These are phyloP conservation scores for Clitarchus hookeri DNA, from an alignment of 2,888 invertebrate genomes.

Conservation along the genomic window DNA sequence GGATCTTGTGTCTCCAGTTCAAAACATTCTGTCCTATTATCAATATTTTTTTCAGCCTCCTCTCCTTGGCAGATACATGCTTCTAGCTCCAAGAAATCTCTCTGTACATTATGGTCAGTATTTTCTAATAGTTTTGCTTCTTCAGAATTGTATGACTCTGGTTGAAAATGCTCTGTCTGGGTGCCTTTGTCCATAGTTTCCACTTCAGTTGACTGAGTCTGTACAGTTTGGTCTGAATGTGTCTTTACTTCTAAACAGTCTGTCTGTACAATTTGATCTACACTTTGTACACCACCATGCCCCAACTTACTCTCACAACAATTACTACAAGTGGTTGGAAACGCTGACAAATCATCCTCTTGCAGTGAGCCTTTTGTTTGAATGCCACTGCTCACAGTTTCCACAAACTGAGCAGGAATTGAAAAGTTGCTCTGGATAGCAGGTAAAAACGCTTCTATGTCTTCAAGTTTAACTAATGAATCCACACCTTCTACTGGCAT, in stretches of 20 bases:
- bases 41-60: neutral
- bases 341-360: neutral
- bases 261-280: too few relatives aligned
- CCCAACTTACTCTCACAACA: too few relatives aligned
- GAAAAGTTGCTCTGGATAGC: neutral
- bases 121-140: neutral
- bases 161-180: neutral
- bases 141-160: neutral
- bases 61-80: neutral
- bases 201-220: neutral
- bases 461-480: neutral
- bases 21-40: neutral
- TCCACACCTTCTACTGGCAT: neutral
- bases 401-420: neutral
- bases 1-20: too few relatives aligned
- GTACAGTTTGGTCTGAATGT: neutral
- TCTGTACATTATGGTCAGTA: neutral
- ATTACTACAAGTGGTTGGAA: neutral
- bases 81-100: neutral
- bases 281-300: too few relatives aligned
- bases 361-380: neutral
- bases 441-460: neutral
- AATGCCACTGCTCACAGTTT: neutral
- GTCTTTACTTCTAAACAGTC: too few relatives aligned
- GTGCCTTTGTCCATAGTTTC: neutral